phyloP scores from a whole-genome alignment of 2,113 vertebrate genomes.

The Thunnus thynnus region DNA sequence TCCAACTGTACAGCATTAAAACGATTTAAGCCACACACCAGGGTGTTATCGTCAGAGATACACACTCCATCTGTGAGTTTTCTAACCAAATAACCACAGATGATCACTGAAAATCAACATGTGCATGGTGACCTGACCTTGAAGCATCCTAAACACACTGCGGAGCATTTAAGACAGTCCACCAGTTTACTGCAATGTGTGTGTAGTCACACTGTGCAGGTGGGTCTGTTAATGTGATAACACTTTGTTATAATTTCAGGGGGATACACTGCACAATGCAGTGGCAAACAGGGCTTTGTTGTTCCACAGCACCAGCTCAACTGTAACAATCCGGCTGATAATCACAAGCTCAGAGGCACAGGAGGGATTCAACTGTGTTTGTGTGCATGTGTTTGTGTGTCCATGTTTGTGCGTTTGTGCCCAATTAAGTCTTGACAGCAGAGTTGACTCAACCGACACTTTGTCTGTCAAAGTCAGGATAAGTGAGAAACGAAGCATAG shows the following conservation, averaged over 20 bases:
- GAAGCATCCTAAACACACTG: slow-evolving; percentile 1
- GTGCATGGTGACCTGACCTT: neutral
- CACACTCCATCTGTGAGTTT: slow-evolving; percentile 8
- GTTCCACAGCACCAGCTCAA: slow-evolving; percentile 18
- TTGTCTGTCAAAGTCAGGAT: slow-evolving; percentile 37
- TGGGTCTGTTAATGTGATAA: slow-evolving; percentile 2
- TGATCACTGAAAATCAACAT: slow-evolving; percentile 2
- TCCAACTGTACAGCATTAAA: neutral
- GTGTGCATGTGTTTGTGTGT: neutral
- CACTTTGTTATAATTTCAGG: slow-evolving; percentile 18
- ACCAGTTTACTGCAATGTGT: neutral
- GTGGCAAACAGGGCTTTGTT: slow-evolving; percentile 27
- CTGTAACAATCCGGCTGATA: slow-evolving; percentile 40
- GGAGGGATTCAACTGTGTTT: neutral
- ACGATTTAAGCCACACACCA: neutral
- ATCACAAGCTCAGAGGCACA: slow-evolving; percentile 25
- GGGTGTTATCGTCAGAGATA: neutral
- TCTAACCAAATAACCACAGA: neutral
- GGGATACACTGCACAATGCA: neutral
- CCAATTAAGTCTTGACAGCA: slow-evolving; percentile 54
- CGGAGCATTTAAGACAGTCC: neutral
- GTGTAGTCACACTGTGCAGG: neutral
- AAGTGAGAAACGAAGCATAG: slow-evolving; percentile 36
- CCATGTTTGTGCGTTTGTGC: neutral
- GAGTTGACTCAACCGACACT: slow-evolving; percentile 47